phyloP scores from a whole-genome alignment of 2,113 vertebrate genomes.

The Castor canadensis region DNA sequence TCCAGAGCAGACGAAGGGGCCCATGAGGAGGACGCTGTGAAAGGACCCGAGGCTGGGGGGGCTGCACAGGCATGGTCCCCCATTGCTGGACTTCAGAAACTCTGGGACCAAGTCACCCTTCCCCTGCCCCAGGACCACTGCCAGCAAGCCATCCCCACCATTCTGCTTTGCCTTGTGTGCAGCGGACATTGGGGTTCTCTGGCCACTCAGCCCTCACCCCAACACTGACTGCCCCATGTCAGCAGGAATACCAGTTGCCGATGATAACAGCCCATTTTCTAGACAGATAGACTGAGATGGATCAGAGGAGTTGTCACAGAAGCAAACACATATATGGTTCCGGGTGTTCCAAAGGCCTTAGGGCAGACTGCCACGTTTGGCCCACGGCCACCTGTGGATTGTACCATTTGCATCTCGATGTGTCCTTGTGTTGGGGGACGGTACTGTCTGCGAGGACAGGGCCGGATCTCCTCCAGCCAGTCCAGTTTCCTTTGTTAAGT shows the following conservation, averaged over 20 bases:
- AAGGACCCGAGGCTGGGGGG: not conserved
- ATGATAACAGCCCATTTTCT: accelerated
- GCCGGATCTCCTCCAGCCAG: not conserved
- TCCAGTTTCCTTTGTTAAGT: too few species aligned
- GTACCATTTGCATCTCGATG: accelerated
- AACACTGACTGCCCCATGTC: too few species aligned
- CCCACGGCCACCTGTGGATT: not conserved
- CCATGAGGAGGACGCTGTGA: conserved; percentile 60
- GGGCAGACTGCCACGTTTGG: accelerated
- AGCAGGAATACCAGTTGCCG: not conserved
- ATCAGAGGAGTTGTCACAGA: accelerated
- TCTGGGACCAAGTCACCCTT: not conserved
- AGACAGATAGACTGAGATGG: not conserved
- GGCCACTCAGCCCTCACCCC: not conserved
- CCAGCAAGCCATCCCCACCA: not conserved
- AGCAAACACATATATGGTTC: accelerated
- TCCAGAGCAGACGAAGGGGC: not conserved
- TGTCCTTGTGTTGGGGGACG: not conserved
- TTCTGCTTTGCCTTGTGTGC: not conserved
- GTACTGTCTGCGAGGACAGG: not conserved
- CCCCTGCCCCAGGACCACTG: not conserved
- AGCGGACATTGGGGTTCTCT: not conserved
- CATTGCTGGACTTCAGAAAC: not conserved
- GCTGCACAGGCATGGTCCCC: not conserved
- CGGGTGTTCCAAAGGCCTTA: not conserved